A percentile compares a stretch with the other conserved stretches of the same genome.
These are phyloP conservation scores for Xyrauchen texanus DNA, from an alignment of 2,113 vertebrate species.

Conservation along the genomic window DNA sequence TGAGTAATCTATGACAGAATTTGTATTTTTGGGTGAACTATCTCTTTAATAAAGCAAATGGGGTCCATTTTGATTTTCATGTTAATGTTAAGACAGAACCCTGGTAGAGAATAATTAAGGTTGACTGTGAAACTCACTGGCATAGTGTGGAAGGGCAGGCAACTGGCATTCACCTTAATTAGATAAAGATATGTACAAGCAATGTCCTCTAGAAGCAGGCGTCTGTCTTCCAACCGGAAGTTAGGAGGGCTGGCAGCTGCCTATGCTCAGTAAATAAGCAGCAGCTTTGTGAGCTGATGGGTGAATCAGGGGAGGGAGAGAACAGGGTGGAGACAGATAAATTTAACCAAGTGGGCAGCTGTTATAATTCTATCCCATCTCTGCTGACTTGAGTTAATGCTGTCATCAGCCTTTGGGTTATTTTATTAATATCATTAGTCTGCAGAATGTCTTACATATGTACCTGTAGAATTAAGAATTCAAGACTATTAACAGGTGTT, in stretches of 20 bases:
- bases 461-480: slow-evolving; percentile 15
- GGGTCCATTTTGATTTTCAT: no score
- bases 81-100: slow-evolving; percentile 34
- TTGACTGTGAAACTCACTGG: slow-evolving; percentile 71
- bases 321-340: slow-evolving; percentile 52
- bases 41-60: no score
- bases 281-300: slow-evolving; percentile 71
- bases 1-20: no score
- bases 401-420: slow-evolving; percentile 68
- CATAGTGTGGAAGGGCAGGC: slow-evolving; percentile 66
- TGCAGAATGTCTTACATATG: slow-evolving; percentile 9
- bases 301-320: slow-evolving; percentile 39
- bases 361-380: slow-evolving; percentile 68
- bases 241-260: slow-evolving; percentile 77
- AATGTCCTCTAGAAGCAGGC: slow-evolving; percentile 76
- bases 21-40: not conserved
- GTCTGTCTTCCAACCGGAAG: slow-evolving; percentile 71
- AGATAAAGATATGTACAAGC: slow-evolving; percentile 79
- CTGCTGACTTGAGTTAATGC: slow-evolving; percentile 67
- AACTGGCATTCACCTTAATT: slow-evolving; percentile 80
- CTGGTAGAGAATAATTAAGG: slow-evolving; percentile 69
- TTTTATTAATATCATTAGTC: slow-evolving; percentile 54
- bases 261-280: slow-evolving; percentile 73
- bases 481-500: not conserved
- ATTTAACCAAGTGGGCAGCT: slow-evolving; percentile 59